phyloP scores from a whole-genome alignment of 2,113 vertebrate genomes.

The Oceanodroma tethys region DNA sequence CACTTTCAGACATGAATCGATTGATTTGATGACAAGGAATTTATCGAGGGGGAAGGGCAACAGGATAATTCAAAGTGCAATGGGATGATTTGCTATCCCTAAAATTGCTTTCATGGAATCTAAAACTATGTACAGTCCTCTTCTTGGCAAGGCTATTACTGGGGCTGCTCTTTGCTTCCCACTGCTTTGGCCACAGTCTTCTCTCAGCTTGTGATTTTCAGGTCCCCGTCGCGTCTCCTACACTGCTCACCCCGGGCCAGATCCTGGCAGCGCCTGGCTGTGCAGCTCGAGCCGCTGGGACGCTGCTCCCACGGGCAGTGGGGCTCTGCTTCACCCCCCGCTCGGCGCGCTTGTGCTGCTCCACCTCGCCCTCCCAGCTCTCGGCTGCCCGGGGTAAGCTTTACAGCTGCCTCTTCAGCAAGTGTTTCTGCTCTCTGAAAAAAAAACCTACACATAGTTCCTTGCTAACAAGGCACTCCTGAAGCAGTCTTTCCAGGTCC shows the following conservation, averaged over 20 bases:
- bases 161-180: not conserved
- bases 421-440: not conserved
- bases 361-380: rapidly evolving
- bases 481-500: not conserved
- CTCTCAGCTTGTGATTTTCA: not conserved
- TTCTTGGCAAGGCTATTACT: not conserved
- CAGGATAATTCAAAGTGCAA: not conserved
- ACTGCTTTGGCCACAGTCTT: not conserved
- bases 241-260: rapidly evolving
- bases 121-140: not conserved
- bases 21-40: constrained; percentile 25
- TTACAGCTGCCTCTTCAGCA: not conserved
- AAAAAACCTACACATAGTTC: not conserved
- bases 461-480: not conserved
- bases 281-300: not conserved
- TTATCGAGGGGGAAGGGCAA: not conserved
- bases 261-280: not conserved
- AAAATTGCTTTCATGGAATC: constrained; percentile 33
- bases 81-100: constrained; percentile 13
- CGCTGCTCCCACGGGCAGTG: not conserved
- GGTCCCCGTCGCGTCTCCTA: not conserved
- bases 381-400: not conserved
- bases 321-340: not conserved
- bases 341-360: rapidly evolving
- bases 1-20: not conserved